phyloP scores from a whole-genome alignment of 35 echinoderm and acorn worm genomes.

The Chiridota heheva region DNA sequence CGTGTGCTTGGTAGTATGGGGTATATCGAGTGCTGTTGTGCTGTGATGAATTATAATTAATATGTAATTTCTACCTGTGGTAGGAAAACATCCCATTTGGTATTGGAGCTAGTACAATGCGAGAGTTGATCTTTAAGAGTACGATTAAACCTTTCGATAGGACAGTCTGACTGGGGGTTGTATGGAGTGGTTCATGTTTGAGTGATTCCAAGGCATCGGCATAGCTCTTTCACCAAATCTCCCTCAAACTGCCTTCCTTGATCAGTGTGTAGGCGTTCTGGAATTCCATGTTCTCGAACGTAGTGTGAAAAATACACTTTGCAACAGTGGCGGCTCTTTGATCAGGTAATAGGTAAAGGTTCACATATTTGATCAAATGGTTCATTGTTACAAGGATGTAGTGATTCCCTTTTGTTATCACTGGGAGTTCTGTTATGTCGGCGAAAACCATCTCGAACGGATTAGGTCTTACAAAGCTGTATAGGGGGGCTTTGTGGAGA shows the following conservation, averaged over 20 bases:
- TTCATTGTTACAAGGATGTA: constrained; percentile 1
- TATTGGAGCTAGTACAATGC: background rate
- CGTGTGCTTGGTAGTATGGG: constrained; percentile 1
- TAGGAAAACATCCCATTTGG: background rate
- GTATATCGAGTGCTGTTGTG: constrained; percentile 3
- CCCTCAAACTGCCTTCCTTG: constrained; percentile 28
- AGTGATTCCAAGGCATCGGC: background rate
- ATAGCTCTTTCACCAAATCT: background rate
- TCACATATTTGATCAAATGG: constrained; percentile 30
- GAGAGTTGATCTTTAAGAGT: background rate
- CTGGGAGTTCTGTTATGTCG: constrained; percentile 30
- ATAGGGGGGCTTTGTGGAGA: background rate
- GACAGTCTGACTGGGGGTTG: constrained; percentile 11
- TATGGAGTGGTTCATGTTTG: constrained; percentile 20
- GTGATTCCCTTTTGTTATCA: constrained; percentile 14
- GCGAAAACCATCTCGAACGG: constrained; percentile 14
- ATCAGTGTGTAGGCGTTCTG: too few species aligned
- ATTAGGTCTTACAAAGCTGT: background rate
- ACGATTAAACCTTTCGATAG: background rate
- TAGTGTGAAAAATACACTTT: background rate
- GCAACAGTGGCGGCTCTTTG: constrained; percentile 33
- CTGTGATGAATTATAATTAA: background rate
- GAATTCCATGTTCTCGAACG: too few species aligned
- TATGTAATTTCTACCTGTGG: background rate
- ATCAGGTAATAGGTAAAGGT: constrained; percentile 1